A percentile compares a stretch with the other conserved stretches of the same genome.
phyloP scores from a whole-genome alignment of 2,797 vertebrate genomes.

The Echiichthys vipera region DNA sequence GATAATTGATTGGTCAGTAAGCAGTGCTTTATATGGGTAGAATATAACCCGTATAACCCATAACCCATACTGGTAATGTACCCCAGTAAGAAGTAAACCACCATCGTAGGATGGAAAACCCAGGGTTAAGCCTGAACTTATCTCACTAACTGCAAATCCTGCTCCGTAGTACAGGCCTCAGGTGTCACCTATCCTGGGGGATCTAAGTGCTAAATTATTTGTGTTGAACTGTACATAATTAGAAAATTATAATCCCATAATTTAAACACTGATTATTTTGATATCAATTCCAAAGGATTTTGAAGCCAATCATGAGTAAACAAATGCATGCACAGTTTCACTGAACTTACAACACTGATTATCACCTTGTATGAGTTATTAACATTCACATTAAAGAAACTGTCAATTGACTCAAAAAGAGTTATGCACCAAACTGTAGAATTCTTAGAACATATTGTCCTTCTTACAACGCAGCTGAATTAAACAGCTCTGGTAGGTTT shows the following conservation, averaged over 20 bases:
- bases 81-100: no score
- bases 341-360: constrained; percentile 3
- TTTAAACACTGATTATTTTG: background rate
- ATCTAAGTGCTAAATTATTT: background rate
- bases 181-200: no score
- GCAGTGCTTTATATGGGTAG: no score
- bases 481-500: constrained; percentile 62
- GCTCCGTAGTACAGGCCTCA: no score
- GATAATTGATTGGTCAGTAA: no score
- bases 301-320: background rate
- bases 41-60: no score
- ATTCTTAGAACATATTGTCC: constrained; percentile 70
- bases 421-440: constrained; percentile 41
- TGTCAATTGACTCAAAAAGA: constrained; percentile 4
- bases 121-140: no score
- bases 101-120: no score
- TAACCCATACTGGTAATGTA: no score
- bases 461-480: constrained; percentile 70
- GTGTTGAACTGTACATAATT: background rate
- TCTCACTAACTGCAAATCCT: no score
- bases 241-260: background rate
- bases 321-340: background rate
- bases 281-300: background rate
- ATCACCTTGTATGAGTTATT: constrained; percentile 5
- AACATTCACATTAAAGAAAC: constrained; percentile 26